A percentile compares a stretch with the other conserved stretches of the same genome.
Evolutionary conservation across 1,140 invertebrate genomes (phyloP).

Genomic region (Caligus rogercresseyi): DNA sequence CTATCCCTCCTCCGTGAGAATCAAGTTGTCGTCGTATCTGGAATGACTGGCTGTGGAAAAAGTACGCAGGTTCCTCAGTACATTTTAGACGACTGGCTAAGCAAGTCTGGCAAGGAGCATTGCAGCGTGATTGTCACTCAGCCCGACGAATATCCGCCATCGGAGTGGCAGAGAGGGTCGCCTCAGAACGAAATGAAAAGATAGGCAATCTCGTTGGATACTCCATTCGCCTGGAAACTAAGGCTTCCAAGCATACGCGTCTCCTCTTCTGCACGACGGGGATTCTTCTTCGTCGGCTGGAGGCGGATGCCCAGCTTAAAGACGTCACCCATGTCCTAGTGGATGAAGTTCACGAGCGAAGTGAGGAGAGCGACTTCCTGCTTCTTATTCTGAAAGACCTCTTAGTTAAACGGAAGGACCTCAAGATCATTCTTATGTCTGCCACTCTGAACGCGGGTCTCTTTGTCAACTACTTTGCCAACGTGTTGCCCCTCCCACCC

Average conservation of each 20-base stretch:
- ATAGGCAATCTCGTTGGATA: constrained; percentile 78
- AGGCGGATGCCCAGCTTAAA: constrained; percentile 48
- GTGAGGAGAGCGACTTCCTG: constrained; percentile 79
- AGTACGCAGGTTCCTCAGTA: constrained; percentile 80
- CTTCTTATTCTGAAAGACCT: constrained; percentile 62
- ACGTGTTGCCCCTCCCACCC: neutral
- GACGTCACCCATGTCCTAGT: constrained; percentile 57
- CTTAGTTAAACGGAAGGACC: constrained; percentile 39
- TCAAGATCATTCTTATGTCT: constrained; percentile 84
- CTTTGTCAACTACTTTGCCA: constrained; percentile 61
- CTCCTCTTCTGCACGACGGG: constrained; percentile 82
- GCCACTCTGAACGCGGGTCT: constrained; percentile 64
- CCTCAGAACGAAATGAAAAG: constrained; percentile 59
- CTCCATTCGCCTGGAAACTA: constrained; percentile 45
- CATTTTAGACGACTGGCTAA: constrained; percentile 57
- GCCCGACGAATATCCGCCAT: constrained; percentile 76
- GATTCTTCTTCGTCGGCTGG: constrained; percentile 49
- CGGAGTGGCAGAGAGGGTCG: constrained; percentile 54
- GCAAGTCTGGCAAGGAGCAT: neutral
- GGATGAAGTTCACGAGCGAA: constrained; percentile 88
- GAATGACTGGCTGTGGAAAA: constrained; percentile 60
- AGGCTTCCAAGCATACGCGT: constrained; percentile 56
- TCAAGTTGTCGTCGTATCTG: constrained; percentile 52
- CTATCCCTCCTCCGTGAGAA: neutral
- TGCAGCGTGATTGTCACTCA: constrained; percentile 66